Base-by-base conservation (phyloP, 2,888 invertebrate genomes). In the Entomobrya proxima region DNA sequence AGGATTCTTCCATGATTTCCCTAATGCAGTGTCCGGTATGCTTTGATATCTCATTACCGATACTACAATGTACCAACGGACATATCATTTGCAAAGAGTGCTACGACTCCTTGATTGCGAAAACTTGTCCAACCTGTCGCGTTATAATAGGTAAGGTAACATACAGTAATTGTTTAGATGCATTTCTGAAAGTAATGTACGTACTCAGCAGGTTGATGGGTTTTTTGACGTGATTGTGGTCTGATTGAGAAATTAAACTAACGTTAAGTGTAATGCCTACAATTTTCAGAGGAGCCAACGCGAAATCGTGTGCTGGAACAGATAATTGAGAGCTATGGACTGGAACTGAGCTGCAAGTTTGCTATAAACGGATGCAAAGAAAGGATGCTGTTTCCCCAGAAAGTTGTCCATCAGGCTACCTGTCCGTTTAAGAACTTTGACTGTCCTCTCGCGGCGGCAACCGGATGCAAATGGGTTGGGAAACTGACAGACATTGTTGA, bases 11-110 rank as follows among this genome's bases (percentile, higher is more conserved):
- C 5, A 9, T 47, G n/a, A 37, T 69, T 18, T 55, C 78, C 1
- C 15, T 47, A 13, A 44, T 58, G 24, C 72, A 85, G 40, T 85
- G 85, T 75, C 85, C 85, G 1, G 47, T 85, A 13, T 85, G 85
- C 40, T 75, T 55, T n/a, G 79, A 85, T 13, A 47, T 74, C 1
- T 35, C 47, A 2, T 13, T 85, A 18, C 85, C 85, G 0, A 74
- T 79, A 27, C 64, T 27, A n/a, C 85, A 85, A 32, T 85, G 85
- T 35, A 32, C 6, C 5, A 58, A 79, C 21, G 85, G 85, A n/a
- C 85, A 85, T 40, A 50, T 86, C 30, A 47, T 86, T 24, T 86
- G 86, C 55, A 21, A 32, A 11, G 5, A 6, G 4, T 86, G 86
- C 21, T 81, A 27, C 30, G 40, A 76, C 1, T 50, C 55, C 7